Percentiles rank a stretch among this genome's conserved stretches.
Conservation (phyloP, 2,888 invertebrate genomes). For the Hydroisotoma schaefferi region DNA sequence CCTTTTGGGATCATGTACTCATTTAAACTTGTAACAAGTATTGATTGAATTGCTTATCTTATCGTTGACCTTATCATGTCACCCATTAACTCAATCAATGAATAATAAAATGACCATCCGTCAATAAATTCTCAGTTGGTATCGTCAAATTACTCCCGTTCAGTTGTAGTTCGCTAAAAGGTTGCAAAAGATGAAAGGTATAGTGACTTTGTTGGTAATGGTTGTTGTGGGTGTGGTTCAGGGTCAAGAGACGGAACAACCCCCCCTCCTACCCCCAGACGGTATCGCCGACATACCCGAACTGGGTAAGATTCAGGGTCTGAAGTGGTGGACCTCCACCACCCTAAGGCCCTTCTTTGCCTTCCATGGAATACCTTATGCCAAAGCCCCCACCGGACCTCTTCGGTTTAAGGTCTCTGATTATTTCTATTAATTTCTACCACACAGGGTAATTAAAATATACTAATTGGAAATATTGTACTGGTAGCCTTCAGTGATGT, state of each 20-base stretch:
- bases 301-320: constrained; percentile 25
- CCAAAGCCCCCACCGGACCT: constrained; percentile 7
- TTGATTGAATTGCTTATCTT: too few species aligned
- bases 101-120: too few species aligned
- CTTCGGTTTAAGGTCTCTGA: constrained; percentile 24
- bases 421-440: neutral
- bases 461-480: neutral
- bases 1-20: too few species aligned
- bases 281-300: constrained; percentile 13
- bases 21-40: too few species aligned
- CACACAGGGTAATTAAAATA: neutral
- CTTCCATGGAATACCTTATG: constrained; percentile 16
- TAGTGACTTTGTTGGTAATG: neutral
- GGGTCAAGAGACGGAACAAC: neutral
- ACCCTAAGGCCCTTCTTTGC: neutral
- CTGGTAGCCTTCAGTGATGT: neutral
- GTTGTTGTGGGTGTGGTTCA: neutral
- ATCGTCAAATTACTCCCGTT: too few species aligned
- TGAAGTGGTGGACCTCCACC: constrained; percentile 10
- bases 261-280: constrained; percentile 2
- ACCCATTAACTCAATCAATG: too few species aligned
- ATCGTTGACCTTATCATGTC: too few species aligned
- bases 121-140: too few species aligned
- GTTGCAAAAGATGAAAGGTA: too few species aligned
- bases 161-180: too few species aligned